Conservation (phyloP, 2,113 vertebrate genomes). For the Ailuropoda melanoleuca region DNA sequence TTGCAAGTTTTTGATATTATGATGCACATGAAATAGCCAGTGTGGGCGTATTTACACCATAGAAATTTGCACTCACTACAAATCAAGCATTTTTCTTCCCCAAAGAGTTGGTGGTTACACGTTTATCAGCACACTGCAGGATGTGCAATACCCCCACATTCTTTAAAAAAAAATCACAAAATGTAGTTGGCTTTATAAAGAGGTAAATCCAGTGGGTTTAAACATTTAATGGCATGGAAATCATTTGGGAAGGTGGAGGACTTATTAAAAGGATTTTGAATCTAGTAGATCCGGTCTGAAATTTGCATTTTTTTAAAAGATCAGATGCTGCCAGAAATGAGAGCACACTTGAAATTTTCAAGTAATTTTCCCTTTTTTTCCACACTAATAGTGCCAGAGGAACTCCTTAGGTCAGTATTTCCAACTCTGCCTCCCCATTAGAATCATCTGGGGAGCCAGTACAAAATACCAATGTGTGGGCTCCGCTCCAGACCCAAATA, state of each 20-base stretch:
- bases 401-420: neutral
- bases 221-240: neutral
- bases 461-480: neutral
- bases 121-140: neutral
- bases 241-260: neutral
- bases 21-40: neutral
- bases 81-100: neutral
- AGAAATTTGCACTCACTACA: neutral
- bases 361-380: neutral
- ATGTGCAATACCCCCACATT: neutral
- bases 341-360: neutral
- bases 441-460: neutral
- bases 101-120: neutral
- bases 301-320: neutral
- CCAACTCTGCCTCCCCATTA: neutral
- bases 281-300: neutral
- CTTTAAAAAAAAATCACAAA: slow-evolving; percentile 17
- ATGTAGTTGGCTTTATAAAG: neutral
- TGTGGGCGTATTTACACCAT: neutral
- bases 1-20: neutral
- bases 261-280: neutral
- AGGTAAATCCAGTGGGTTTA: neutral
- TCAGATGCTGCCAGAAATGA: neutral
- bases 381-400: neutral
- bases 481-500: neutral